Evolutionary conservation across 2,888 invertebrate genomes (phyloP).

Genomic region (Oscheius sp.): DNA sequence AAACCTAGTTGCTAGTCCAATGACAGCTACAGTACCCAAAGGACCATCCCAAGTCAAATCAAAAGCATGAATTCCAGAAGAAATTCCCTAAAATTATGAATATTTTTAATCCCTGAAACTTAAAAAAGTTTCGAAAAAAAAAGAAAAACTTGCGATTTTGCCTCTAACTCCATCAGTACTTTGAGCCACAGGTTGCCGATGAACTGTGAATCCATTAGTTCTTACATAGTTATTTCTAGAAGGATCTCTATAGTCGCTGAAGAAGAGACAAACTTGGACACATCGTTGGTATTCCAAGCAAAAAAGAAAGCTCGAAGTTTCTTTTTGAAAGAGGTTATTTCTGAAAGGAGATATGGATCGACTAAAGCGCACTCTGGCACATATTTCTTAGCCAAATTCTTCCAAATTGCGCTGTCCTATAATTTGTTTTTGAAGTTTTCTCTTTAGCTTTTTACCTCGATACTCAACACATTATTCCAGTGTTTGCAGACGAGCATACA

Average conservation of each 20-base stretch:
- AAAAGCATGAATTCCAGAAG: constrained; percentile 62
- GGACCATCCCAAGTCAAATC: constrained; percentile 78
- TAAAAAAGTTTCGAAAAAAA: no score
- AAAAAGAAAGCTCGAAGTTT: constrained; percentile 91
- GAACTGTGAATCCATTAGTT: constrained; percentile 94
- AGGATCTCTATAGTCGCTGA: no score
- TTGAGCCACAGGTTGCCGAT: constrained; percentile 97
- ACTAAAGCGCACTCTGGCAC: constrained; percentile 83
- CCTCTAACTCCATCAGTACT: constrained; percentile 91
- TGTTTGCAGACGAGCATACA: constrained; percentile 91
- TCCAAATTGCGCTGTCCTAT: constrained; percentile 79
- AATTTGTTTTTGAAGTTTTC: background rate
- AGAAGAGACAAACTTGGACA: no score
- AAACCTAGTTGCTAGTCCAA: constrained; percentile 87
- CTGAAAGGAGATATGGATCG: constrained; percentile 88
- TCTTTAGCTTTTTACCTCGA: constrained; percentile 73
- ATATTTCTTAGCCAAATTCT: constrained; percentile 85
- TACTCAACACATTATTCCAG: constrained; percentile 86
- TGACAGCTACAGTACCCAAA: constrained; percentile 94
- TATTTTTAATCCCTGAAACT: constrained; percentile 8
- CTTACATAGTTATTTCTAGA: constrained; percentile 89
- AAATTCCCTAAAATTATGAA: no score
- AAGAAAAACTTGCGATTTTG: constrained; percentile 74
- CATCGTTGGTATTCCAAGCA: constrained; percentile 96
- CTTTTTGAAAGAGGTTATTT: constrained; percentile 88